Conservation (phyloP, 2,888 invertebrate species). For the Epinotia nisella region DNA sequence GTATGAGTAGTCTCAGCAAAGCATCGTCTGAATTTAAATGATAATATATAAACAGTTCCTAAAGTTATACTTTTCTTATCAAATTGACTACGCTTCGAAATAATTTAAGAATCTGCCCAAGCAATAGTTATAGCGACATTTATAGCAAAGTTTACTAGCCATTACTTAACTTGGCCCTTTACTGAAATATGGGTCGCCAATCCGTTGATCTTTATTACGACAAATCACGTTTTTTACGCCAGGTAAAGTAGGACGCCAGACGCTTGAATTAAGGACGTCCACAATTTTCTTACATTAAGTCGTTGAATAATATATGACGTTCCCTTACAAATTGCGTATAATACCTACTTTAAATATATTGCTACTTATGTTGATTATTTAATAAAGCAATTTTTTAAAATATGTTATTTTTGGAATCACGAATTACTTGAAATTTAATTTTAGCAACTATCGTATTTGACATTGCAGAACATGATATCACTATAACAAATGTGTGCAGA, state of each 20-base stretch:
- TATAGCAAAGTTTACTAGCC: slow-evolving; percentile 9
- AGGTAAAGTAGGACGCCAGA: slow-evolving; percentile 41
- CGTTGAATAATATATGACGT: slow-evolving; percentile 25
- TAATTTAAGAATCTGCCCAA: neutral
- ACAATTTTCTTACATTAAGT: slow-evolving; percentile 18
- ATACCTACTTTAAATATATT: neutral
- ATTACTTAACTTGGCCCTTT: slow-evolving; percentile 37
- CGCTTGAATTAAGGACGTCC: slow-evolving; percentile 36
- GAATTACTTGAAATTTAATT: neutral
- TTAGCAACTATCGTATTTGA: no score
- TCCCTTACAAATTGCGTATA: neutral
- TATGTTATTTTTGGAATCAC: neutral
- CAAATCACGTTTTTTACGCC: slow-evolving; percentile 58
- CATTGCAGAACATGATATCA: neutral
- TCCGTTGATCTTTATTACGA: slow-evolving; percentile 62
- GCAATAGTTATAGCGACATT: neutral
- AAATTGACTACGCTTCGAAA: neutral
- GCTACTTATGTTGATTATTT: slow-evolving; percentile 9
- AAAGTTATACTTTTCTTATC: neutral
- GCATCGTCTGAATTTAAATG: neutral
- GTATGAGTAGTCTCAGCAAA: no score
- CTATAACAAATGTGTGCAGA: neutral
- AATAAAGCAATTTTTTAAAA: neutral
- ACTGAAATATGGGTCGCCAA: slow-evolving; percentile 44
- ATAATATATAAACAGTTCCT: no score